These are phyloP conservation scores for Trachelus stipa DNA, from an alignment of 2,888 invertebrate genomes.

Conservation along the genomic window DNA sequence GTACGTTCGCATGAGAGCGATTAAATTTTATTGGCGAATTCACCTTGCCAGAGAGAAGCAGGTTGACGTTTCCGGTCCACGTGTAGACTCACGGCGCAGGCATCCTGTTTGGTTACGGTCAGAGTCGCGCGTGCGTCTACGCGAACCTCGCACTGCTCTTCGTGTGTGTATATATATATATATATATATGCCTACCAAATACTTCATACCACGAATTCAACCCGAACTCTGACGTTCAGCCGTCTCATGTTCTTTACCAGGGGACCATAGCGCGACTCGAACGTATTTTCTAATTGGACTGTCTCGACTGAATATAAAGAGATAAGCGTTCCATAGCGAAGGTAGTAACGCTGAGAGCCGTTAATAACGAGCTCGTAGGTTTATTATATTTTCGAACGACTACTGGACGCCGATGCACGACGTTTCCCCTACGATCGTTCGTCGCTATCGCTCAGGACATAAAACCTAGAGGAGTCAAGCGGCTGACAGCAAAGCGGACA, in stretches of 20 bases:
- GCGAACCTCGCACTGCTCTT: background rate
- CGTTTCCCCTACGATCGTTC: background rate
- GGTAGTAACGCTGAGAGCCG: background rate
- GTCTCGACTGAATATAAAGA: background rate
- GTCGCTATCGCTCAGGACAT: background rate
- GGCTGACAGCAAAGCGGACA: background rate
- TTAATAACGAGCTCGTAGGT: background rate
- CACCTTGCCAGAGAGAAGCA: constrained; percentile 35
- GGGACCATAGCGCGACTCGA: background rate
- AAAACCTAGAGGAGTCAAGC: background rate
- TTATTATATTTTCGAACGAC: too few species aligned
- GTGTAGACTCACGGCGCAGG: constrained; percentile 27
- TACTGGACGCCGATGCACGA: too few species aligned
- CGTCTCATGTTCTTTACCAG: background rate
- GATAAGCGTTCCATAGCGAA: background rate
- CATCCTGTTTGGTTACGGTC: constrained; percentile 21
- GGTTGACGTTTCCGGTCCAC: constrained; percentile 44
- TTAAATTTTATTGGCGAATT: constrained; percentile 34
- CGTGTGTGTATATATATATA: background rate
- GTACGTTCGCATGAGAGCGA: constrained; percentile 23
- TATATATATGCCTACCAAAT: background rate
- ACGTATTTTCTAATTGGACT: background rate
- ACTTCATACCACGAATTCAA: background rate
- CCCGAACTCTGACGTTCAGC: background rate
- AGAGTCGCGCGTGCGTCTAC: constrained; percentile 7